Evolutionary conservation across 2,797 vertebrate genomes (phyloP).

Genomic region (Crenuchus spilurus): DNA sequence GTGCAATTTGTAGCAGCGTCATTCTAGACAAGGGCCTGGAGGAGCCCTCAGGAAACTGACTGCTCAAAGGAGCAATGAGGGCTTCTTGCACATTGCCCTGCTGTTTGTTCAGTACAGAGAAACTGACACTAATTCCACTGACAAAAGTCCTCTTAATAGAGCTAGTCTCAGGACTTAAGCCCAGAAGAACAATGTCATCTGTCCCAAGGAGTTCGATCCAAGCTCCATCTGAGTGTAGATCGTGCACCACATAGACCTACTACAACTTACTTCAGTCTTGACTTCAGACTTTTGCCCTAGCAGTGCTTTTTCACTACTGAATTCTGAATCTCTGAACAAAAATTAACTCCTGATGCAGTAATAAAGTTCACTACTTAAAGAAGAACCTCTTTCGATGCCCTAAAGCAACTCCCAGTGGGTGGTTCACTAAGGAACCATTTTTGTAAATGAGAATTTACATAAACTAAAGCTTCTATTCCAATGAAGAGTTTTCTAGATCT

Average conservation of each 20-base stretch:
- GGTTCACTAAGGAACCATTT: too few species aligned
- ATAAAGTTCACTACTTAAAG: too few species aligned
- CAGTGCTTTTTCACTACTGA: not conserved
- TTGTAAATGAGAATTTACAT: too few species aligned
- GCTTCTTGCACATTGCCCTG: constrained; percentile 13
- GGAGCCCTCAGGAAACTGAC: constrained; percentile 50
- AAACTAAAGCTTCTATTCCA: too few species aligned
- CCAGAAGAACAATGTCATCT: constrained; percentile 10
- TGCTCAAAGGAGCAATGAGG: constrained; percentile 41
- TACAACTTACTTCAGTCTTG: too few species aligned
- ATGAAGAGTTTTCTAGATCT: too few species aligned
- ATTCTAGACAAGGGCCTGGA: constrained; percentile 46
- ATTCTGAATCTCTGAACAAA: not conserved
- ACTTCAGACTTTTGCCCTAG: not conserved
- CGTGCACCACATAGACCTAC: not conserved
- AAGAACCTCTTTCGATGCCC: too few species aligned
- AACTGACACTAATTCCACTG: constrained; percentile 6
- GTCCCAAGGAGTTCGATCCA: not conserved
- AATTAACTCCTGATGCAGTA: too few species aligned
- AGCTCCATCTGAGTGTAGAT: not conserved
- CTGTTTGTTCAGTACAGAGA: constrained; percentile 11
- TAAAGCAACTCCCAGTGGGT: too few species aligned
- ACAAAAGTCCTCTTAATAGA: constrained; percentile 23
- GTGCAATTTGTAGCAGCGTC: constrained; percentile 67
- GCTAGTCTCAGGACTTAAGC: constrained; percentile 14